Percentiles rank a stretch among this genome's conserved stretches.
phyloP scores from a whole-genome alignment of 1,140 invertebrate species.

The Leptonema lineaticorne region DNA sequence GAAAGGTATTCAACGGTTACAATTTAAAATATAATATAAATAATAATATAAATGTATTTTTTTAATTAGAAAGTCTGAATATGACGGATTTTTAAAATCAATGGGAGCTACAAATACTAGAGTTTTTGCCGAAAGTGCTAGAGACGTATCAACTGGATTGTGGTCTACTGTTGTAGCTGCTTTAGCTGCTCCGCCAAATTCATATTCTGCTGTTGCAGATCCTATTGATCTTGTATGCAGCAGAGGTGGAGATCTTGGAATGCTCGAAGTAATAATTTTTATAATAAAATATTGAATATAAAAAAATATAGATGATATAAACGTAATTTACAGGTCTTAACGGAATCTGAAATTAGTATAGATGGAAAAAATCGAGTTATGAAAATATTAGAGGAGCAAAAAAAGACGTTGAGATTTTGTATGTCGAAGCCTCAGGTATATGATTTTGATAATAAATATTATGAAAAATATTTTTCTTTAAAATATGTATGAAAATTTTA shows the following conservation, averaged over 20 bases:
- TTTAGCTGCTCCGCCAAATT: constrained; percentile 72
- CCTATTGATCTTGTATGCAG: constrained; percentile 72
- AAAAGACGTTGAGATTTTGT: constrained; percentile 62
- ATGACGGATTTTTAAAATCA: constrained; percentile 54
- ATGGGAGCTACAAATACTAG: constrained; percentile 59
- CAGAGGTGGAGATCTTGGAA: constrained; percentile 65
- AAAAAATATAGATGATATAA: background rate
- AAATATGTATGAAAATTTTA: constrained; percentile 39
- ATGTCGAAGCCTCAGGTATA: constrained; percentile 68
- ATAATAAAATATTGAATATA: background rate
- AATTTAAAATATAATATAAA: background rate
- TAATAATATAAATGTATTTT: background rate
- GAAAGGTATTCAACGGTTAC: constrained; percentile 46
- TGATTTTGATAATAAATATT: constrained; percentile 8
- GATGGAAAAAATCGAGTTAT: constrained; percentile 60
- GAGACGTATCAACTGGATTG: constrained; percentile 56
- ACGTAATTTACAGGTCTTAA: constrained; percentile 54
- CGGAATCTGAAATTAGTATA: constrained; percentile 63
- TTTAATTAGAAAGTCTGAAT: constrained; percentile 53
- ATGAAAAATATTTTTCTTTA: constrained; percentile 6
- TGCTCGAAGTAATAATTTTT: constrained; percentile 58
- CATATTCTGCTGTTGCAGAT: constrained; percentile 71
- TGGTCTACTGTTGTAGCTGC: constrained; percentile 71
- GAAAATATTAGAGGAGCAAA: constrained; percentile 66
- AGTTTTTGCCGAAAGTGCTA: constrained; percentile 62